Conservation (phyloP, 1,140 invertebrate species). For the Drosophila albomicans region DNA sequence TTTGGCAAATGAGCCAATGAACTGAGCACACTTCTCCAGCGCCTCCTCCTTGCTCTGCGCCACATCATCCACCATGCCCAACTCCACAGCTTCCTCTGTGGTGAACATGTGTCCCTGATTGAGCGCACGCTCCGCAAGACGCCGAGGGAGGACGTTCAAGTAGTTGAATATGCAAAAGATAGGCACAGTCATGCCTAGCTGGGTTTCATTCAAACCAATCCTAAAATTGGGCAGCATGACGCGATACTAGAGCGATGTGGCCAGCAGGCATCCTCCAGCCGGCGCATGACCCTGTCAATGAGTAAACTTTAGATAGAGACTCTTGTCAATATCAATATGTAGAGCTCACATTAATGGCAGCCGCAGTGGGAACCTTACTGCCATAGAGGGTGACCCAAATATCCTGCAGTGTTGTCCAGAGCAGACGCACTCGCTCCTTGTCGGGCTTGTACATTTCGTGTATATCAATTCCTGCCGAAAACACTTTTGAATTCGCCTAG, state of each 20-base stretch:
- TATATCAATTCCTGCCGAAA: constrained; percentile 94
- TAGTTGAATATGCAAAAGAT: constrained; percentile 90
- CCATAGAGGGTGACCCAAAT: constrained; percentile 92
- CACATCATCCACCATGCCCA: constrained; percentile 90
- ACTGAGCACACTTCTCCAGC: constrained; percentile 88
- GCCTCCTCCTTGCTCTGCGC: constrained; percentile 89
- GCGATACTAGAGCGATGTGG: constrained; percentile 93
- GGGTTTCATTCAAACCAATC: constrained; percentile 93
- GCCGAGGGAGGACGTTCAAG: constrained; percentile 75
- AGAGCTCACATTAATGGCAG: constrained; percentile 92
- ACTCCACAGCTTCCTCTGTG: constrained; percentile 90
- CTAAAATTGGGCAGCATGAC: constrained; percentile 91
- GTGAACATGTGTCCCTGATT: constrained; percentile 90
- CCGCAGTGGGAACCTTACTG: constrained; percentile 89
- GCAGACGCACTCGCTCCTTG: constrained; percentile 88
- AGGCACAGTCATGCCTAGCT: constrained; percentile 91
- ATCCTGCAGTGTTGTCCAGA: constrained; percentile 92
- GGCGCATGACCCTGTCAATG: constrained; percentile 90
- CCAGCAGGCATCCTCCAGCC: constrained; percentile 93
- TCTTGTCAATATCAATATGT: constrained; percentile 45
- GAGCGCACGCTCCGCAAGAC: constrained; percentile 90
- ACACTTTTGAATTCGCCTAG: constrained; percentile 90
- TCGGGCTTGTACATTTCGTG: constrained; percentile 94
- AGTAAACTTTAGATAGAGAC: no score
- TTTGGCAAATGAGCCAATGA: constrained; percentile 88